A percentile compares a stretch with the other conserved stretches of the same genome.
phyloP scores from a whole-genome alignment of 2,113 vertebrate genomes.

The Vimba vimba region DNA sequence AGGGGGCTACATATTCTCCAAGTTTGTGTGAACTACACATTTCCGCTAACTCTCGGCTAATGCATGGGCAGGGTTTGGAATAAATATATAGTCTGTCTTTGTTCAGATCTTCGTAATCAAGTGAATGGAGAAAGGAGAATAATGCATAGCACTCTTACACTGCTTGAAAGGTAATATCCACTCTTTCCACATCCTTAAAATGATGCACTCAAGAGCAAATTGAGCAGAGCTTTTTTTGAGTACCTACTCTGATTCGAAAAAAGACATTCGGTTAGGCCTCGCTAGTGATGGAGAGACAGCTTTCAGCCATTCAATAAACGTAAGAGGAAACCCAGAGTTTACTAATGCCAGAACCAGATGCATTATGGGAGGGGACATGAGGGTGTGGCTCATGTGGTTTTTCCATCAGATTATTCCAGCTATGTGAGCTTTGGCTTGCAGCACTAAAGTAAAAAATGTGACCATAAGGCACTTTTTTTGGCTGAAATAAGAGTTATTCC shows the following conservation, averaged over 20 bases:
- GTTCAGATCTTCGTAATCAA: constrained; percentile 3
- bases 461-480: constrained; percentile 17
- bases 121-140: neutral
- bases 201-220: constrained; percentile 26
- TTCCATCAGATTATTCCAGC: constrained; percentile 48
- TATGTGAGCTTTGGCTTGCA: constrained; percentile 19
- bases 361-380: constrained; percentile 39
- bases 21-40: constrained; percentile 8
- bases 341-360: constrained; percentile 54
- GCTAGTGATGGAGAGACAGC: constrained; percentile 16
- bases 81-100: neutral
- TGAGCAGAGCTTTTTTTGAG: constrained; percentile 7
- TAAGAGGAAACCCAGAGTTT: constrained; percentile 45
- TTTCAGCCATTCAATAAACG: constrained; percentile 37
- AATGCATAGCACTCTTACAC: neutral
- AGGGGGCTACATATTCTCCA: constrained; percentile 38
- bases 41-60: constrained; percentile 4
- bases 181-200: neutral
- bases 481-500: constrained; percentile 14
- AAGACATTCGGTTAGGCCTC: neutral
- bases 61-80: neutral
- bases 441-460: constrained; percentile 33
- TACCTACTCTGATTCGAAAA: neutral
- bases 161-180: constrained; percentile 13
- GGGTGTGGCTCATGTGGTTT: constrained; percentile 47